These are phyloP conservation scores for Sceloporus tristichus DNA, from an alignment of 2,113 vertebrate species.

Conservation along the genomic window DNA sequence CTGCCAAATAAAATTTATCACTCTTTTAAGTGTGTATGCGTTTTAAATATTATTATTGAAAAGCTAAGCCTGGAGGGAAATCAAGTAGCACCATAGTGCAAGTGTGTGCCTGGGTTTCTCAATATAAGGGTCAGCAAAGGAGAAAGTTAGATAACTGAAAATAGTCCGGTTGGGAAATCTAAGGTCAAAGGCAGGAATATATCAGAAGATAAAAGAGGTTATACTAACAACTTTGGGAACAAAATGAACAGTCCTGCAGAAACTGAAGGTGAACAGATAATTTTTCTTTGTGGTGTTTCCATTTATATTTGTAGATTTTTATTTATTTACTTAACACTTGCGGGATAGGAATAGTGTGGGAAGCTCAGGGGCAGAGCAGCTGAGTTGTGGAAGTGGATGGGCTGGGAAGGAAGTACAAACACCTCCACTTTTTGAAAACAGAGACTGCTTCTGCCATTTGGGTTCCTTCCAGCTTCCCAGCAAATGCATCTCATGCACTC, in stretches of 20 bases:
- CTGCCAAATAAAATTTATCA: no score
- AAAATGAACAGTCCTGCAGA: not conserved
- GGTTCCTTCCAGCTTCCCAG: not conserved
- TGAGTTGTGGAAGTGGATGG: not conserved
- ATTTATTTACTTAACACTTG: not conserved
- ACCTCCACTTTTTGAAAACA: not conserved
- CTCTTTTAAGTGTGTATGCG: no score
- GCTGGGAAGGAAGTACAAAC: not conserved
- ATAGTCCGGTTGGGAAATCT: not conserved
- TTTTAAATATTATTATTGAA: not conserved
- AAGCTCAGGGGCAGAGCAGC: not conserved
- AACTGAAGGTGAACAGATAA: not conserved
- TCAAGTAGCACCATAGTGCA: not conserved
- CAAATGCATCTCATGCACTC: not conserved
- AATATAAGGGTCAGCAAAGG: not conserved
- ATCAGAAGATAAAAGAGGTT: not conserved
- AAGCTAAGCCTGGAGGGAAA: not conserved
- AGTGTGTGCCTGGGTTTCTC: no score
- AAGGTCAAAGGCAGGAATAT: not conserved
- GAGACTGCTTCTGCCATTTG: not conserved
- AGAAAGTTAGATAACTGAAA: not conserved
- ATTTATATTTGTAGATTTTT: not conserved
- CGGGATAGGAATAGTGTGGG: not conserved
- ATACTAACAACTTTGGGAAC: not conserved
- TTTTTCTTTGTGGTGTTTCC: conserved; percentile 1